Evolutionary conservation across 2,113 vertebrate genomes (phyloP).

Genomic region (Pantherophis guttatus): DNA sequence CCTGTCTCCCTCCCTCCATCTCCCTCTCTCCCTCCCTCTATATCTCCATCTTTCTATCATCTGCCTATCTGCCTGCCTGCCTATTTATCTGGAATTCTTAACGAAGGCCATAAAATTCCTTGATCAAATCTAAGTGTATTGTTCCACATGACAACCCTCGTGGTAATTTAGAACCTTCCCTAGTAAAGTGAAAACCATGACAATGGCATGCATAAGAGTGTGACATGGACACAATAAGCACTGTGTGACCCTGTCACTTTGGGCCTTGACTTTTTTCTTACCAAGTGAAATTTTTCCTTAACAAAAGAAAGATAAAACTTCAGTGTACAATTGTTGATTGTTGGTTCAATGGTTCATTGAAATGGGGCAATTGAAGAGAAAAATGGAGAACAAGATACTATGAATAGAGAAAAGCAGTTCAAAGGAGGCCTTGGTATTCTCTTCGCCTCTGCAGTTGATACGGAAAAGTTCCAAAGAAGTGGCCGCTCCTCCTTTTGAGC

Average conservation of each 20-base stretch:
- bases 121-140: not conserved
- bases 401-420: conserved; percentile 13
- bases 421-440: not conserved
- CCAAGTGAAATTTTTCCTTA: conserved; percentile 13
- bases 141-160: not conserved
- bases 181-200: not conserved
- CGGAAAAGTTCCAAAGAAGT: conserved; percentile 36
- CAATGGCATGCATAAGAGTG: conserved; percentile 11
- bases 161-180: not conserved
- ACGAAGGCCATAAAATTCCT: not conserved
- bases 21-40: not conserved
- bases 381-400: not conserved
- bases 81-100: not conserved
- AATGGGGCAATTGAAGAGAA: not conserved
- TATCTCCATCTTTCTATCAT: not conserved
- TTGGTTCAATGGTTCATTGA: conserved; percentile 25
- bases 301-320: conserved; percentile 1
- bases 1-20: not conserved
- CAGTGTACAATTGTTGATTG: conserved; percentile 25
- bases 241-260: not conserved
- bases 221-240: conserved; percentile 1
- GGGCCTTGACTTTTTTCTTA: conserved; percentile 5
- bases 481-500: conserved; percentile 10
- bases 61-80: not conserved
- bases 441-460: conserved; percentile 17